These are phyloP conservation scores for Hermaeophaga mercurialis DNA, from an alignment of 2,888 invertebrate genomes.

Conservation along the genomic window DNA sequence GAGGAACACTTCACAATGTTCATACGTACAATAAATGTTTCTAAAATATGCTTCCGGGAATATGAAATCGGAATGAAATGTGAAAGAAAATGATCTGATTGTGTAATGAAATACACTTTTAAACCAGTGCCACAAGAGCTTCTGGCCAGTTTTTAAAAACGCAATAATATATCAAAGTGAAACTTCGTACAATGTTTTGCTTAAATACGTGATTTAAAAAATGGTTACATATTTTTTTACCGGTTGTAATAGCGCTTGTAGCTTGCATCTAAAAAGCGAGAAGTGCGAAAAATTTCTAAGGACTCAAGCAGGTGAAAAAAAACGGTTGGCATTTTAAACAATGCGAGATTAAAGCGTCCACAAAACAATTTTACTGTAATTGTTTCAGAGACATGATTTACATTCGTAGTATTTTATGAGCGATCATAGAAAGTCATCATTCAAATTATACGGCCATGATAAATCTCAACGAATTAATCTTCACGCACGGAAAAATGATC, in stretches of 20 bases:
- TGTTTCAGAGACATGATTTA: conserved; percentile 36
- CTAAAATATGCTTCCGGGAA: background rate
- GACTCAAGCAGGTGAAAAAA: background rate
- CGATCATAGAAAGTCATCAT: conserved; percentile 29
- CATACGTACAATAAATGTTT: background rate
- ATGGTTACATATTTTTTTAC: too few species aligned
- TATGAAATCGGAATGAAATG: background rate
- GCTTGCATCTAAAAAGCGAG: too few species aligned
- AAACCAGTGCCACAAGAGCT: too few species aligned
- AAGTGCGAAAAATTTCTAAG: background rate
- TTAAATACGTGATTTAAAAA: too few species aligned
- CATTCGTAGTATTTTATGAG: conserved; percentile 34
- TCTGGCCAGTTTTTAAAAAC: too few species aligned
- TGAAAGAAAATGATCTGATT: too few species aligned
- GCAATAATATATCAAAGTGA: too few species aligned
- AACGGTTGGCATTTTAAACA: conserved; percentile 20
- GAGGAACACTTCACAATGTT: background rate
- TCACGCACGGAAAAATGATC: conserved; percentile 24
- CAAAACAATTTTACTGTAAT: conserved; percentile 27
- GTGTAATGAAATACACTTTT: too few species aligned
- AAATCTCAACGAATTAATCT: conserved; percentile 32
- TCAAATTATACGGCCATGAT: conserved; percentile 27
- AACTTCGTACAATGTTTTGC: too few species aligned
- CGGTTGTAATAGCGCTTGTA: too few species aligned
- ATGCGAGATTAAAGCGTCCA: conserved; percentile 9